Conservation (phyloP, 2,888 invertebrate genomes). For the Ferdinandea cuprea region DNA sequence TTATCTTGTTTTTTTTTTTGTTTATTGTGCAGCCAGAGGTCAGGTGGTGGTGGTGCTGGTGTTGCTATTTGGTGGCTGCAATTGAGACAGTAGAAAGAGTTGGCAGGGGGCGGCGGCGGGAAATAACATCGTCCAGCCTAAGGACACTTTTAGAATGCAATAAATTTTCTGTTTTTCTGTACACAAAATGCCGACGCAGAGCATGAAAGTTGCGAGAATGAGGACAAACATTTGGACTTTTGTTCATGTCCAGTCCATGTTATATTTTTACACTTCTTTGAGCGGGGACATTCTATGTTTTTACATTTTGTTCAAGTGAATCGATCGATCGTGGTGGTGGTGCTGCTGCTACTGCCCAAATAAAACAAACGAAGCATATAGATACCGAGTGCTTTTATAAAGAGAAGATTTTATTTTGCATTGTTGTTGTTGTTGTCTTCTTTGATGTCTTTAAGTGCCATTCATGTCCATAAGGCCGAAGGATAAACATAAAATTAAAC, state of each 20-base stretch:
- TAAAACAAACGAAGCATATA: conserved; percentile 10
- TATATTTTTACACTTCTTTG: conserved; percentile 21
- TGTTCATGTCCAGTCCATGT: conserved; percentile 14
- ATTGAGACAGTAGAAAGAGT: conserved; percentile 22
- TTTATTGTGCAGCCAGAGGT: background rate
- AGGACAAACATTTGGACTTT: conserved; percentile 11
- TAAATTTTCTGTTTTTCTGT: conserved; percentile 26
- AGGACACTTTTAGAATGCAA: conserved; percentile 48
- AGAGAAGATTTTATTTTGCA: too few relatives aligned
- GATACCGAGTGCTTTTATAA: background rate
- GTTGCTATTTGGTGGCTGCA: background rate
- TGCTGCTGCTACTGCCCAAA: too few relatives aligned
- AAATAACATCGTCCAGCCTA: conserved; percentile 21
- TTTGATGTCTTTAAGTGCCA: background rate
- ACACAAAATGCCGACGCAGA: background rate
- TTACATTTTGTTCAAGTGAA: background rate
- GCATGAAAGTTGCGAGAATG: background rate
- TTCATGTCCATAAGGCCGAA: conserved; percentile 4
- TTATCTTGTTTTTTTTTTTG: conserved; percentile 5
- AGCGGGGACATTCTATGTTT: background rate
- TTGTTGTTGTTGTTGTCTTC: too few relatives aligned
- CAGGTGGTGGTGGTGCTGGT: background rate
- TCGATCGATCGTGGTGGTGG: conserved; percentile 19
- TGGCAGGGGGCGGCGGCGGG: too few relatives aligned
- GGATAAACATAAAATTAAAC: conserved; percentile 2